phyloP scores from a whole-genome alignment of 2,888 invertebrate species.

The Conomelus anceps region DNA sequence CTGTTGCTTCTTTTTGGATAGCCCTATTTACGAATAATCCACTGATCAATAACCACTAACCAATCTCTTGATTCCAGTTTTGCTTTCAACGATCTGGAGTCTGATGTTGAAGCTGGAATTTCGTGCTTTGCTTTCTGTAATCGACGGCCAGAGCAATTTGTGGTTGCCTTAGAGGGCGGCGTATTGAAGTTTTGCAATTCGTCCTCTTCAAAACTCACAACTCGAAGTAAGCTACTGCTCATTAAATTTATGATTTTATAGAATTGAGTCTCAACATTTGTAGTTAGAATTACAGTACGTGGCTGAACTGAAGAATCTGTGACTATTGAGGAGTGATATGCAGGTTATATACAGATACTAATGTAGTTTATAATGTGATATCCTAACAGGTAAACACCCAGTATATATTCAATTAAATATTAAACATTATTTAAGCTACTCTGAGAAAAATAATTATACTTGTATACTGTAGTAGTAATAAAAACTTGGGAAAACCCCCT shows the following conservation, averaged over 20 bases:
- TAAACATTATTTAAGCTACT: too few relatives aligned
- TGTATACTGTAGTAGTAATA: too few relatives aligned
- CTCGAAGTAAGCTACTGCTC: constrained; percentile 7
- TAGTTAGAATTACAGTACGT: too few relatives aligned
- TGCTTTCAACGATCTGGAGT: not conserved
- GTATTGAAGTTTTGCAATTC: constrained; percentile 29
- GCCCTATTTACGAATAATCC: too few relatives aligned
- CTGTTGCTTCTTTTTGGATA: too few relatives aligned
- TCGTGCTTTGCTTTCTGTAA: constrained; percentile 29
- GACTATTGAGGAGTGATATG: too few relatives aligned
- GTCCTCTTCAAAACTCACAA: constrained; percentile 1
- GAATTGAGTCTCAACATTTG: not conserved
- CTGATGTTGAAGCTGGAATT: constrained; percentile 26
- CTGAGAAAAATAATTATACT: too few relatives aligned
- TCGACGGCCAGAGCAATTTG: constrained; percentile 27
- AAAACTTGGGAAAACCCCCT: too few relatives aligned
- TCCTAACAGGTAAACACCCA: not conserved
- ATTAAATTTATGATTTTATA: not conserved
- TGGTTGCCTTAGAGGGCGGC: constrained; percentile 31
- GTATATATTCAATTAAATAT: too few relatives aligned
- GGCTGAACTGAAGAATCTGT: too few relatives aligned
- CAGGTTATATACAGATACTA: not conserved
- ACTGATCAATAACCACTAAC: too few relatives aligned
- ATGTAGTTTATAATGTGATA: not conserved
- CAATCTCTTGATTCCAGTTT: not conserved